A percentile compares a stretch with the other conserved stretches of the same genome.
These are phyloP conservation scores for Spicauda simplicius DNA, from an alignment of 2,888 invertebrate genomes.

Conservation along the genomic window DNA sequence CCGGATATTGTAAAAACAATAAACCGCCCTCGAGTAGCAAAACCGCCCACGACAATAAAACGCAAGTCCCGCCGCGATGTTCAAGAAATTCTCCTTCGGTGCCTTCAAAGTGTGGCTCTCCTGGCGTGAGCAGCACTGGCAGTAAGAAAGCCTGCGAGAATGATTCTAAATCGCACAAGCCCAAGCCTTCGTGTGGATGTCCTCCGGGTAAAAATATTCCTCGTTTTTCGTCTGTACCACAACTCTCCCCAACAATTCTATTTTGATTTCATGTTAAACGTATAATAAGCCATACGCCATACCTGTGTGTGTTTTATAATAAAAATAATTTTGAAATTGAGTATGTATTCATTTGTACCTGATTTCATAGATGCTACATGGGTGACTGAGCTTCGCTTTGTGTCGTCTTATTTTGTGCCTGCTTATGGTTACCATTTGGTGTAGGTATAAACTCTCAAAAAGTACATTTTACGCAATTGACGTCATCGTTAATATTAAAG, in stretches of 20 bases:
- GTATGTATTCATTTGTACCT: too few species aligned
- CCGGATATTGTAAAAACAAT: constrained; percentile 35
- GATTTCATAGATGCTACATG: too few species aligned
- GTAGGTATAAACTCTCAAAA: too few species aligned
- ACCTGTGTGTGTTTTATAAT: constrained; percentile 19
- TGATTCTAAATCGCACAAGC: not conserved
- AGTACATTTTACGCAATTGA: too few species aligned
- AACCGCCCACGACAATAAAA: not conserved
- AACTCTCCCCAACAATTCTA: not conserved
- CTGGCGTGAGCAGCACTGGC: not conserved
- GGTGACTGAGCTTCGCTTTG: too few species aligned
- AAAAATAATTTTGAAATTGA: not conserved
- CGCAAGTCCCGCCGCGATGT: not conserved
- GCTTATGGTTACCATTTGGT: too few species aligned
- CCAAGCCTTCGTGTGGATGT: constrained; percentile 13
- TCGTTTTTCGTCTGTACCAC: constrained; percentile 7
- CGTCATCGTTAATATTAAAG: not conserved
- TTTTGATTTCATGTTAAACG: not conserved
- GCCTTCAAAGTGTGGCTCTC: not conserved
- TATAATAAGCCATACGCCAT: constrained; percentile 1
- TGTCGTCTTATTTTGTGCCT: too few species aligned
- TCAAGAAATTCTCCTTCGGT: not conserved
- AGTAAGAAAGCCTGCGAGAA: not conserved
- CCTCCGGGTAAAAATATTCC: not conserved
- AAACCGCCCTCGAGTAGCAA: not conserved